Percentiles rank a stretch among this genome's conserved stretches.
These are phyloP conservation scores for Perognathus longimembris DNA, from an alignment of 2,113 vertebrate species.

Conservation along the genomic window DNA sequence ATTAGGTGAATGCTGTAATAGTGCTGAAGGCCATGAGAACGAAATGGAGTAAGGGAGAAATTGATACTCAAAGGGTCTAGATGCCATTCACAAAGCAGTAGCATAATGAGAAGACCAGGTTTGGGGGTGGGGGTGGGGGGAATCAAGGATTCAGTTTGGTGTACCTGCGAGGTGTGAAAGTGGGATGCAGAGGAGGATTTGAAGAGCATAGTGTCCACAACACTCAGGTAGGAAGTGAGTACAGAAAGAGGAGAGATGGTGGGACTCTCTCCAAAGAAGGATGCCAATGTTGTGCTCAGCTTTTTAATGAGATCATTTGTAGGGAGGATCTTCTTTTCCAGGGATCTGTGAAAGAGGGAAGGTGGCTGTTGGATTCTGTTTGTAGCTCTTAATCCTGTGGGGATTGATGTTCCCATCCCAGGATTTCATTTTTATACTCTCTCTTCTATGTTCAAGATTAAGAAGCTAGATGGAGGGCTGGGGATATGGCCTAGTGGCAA, in stretches of 20 bases:
- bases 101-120: background rate
- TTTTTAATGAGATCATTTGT: background rate
- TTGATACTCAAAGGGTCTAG: background rate
- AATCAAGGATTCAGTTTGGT: background rate
- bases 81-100: background rate
- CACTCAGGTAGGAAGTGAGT: background rate
- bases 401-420: background rate
- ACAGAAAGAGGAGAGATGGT: background rate
- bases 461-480: background rate
- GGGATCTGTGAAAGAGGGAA: background rate
- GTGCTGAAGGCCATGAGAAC: background rate
- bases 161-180: background rate
- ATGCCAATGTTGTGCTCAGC: background rate
- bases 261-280: fast-evolving
- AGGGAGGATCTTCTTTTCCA: background rate
- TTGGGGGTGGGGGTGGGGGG: background rate
- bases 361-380: background rate
- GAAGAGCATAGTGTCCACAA: background rate
- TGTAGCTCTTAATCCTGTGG: too few species aligned
- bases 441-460: background rate
- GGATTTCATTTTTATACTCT: background rate
- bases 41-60: background rate
- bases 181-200: background rate
- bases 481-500: too few species aligned
- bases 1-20: background rate